Conservation (phyloP, 1,140 invertebrate species). For the Drosophila suzukii region DNA sequence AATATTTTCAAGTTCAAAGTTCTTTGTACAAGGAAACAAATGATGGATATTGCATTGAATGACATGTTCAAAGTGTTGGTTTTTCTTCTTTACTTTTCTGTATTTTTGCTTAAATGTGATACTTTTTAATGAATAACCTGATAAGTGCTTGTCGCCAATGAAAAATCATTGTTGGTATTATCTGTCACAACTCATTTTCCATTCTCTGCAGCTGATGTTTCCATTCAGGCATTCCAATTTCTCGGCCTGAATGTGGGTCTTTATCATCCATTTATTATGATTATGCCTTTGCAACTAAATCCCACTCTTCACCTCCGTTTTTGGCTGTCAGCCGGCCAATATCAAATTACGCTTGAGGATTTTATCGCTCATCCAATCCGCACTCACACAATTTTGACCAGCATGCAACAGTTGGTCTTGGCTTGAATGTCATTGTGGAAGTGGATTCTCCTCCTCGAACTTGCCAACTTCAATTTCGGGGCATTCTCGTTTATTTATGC, state of each 20-base stretch:
- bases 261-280: slow-evolving; percentile 21
- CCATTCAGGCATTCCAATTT: slow-evolving; percentile 8
- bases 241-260: slow-evolving; percentile 20
- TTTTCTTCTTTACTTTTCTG: too few species aligned
- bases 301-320: slow-evolving; percentile 12
- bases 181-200: slow-evolving; percentile 8
- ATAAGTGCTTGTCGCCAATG: neutral
- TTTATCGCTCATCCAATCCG: slow-evolving; percentile 20
- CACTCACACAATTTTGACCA: slow-evolving; percentile 4
- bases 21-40: neutral
- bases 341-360: slow-evolving; percentile 47
- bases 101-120: neutral
- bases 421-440: slow-evolving; percentile 18
- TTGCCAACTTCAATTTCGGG: slow-evolving; percentile 50
- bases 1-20: slow-evolving; percentile 10
- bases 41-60: neutral
- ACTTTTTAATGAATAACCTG: neutral
- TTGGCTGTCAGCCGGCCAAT: slow-evolving; percentile 25
- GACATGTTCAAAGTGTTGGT: too few species aligned
- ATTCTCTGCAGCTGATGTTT: neutral
- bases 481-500: slow-evolving; percentile 54
- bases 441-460: slow-evolving; percentile 12
- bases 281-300: slow-evolving; percentile 24
- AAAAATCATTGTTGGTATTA: slow-evolving; percentile 7
- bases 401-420: slow-evolving; percentile 48